phyloP scores from a whole-genome alignment of 2,113 vertebrate genomes.

The Typhlomys cinereus region DNA sequence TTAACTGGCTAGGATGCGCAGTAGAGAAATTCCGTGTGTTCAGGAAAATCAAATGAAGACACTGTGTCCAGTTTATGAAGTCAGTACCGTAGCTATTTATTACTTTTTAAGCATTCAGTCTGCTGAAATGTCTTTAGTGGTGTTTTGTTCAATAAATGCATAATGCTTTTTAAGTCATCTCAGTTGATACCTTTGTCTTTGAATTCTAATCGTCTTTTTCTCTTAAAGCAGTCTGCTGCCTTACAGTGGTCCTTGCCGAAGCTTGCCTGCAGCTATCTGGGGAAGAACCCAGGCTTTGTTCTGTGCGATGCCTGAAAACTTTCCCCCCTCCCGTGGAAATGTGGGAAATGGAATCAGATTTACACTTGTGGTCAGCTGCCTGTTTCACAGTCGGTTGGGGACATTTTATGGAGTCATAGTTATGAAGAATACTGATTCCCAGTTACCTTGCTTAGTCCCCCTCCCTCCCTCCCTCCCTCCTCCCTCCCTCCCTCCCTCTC shows the following conservation, averaged over 20 bases:
- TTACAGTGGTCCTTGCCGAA: neutral
- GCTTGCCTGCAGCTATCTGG: constrained; percentile 72
- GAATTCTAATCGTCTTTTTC: constrained; percentile 84
- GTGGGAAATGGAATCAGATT: constrained; percentile 70
- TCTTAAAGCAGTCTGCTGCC: constrained; percentile 71
- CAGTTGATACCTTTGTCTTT: constrained; percentile 77
- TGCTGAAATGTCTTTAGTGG: constrained; percentile 85
- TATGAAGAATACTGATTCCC: neutral
- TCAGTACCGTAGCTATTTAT: constrained; percentile 94
- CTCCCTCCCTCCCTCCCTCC: too few relatives aligned
- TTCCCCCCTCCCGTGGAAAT: constrained; percentile 78
- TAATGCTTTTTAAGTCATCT: constrained; percentile 84
- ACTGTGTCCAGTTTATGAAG: constrained; percentile 97
- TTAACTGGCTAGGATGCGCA: constrained; percentile 91
- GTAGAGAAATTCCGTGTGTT: constrained; percentile 93
- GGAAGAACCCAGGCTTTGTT: constrained; percentile 83
- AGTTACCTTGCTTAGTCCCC: neutral
- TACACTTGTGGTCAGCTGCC: neutral
- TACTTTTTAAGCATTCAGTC: constrained; percentile 88
- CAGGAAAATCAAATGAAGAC: constrained; percentile 95
- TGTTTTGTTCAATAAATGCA: constrained; percentile 86
- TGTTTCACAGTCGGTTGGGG: neutral
- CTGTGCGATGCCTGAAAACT: too few relatives aligned
- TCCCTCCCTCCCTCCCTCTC: too few relatives aligned
- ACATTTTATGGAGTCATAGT: neutral